Percentiles rank a stretch among this genome's conserved stretches.
Evolutionary conservation across 2,888 invertebrate genomes (phyloP).

Genomic region (Creontiades dilutus): DNA sequence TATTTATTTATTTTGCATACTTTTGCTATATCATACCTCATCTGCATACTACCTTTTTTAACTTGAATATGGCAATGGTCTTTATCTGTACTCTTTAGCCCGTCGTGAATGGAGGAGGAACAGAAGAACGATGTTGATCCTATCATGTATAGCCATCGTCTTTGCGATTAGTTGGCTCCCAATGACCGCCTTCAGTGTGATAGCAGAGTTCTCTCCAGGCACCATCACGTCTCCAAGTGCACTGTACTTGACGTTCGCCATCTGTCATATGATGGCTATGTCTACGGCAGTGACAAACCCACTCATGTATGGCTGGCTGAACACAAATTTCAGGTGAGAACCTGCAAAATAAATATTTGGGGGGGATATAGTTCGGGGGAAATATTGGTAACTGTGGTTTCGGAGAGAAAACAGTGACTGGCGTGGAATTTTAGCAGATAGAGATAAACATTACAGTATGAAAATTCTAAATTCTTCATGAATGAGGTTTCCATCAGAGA

Average conservation of each 20-base stretch:
- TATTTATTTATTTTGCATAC: too few species aligned
- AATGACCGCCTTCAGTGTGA: slow-evolving; percentile 80
- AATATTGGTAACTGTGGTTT: too few species aligned
- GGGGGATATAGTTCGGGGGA: neutral
- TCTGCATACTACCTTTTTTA: too few species aligned
- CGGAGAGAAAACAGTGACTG: too few species aligned
- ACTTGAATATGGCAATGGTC: too few species aligned
- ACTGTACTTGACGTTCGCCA: slow-evolving; percentile 79
- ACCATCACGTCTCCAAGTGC: slow-evolving; percentile 75
- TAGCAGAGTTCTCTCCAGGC: slow-evolving; percentile 78
- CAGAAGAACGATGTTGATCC: slow-evolving; percentile 78
- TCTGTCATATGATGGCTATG: slow-evolving; percentile 82
- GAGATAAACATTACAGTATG: too few species aligned
- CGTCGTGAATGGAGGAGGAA: slow-evolving; percentile 77
- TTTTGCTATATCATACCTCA: too few species aligned
- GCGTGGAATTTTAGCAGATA: too few species aligned
- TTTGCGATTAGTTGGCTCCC: slow-evolving; percentile 82
- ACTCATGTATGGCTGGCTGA: slow-evolving; percentile 82
- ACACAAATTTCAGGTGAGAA: slow-evolving; percentile 81
- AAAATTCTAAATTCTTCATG: too few species aligned
- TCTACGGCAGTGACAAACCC: slow-evolving; percentile 82
- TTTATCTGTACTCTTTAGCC: slow-evolving; percentile 71
- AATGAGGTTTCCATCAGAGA: too few species aligned
- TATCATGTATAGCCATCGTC: slow-evolving; percentile 80
- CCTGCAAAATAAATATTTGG: neutral